These are phyloP conservation scores for Plebejus anna DNA, from an alignment of 2,888 invertebrate species.

Conservation along the genomic window DNA sequence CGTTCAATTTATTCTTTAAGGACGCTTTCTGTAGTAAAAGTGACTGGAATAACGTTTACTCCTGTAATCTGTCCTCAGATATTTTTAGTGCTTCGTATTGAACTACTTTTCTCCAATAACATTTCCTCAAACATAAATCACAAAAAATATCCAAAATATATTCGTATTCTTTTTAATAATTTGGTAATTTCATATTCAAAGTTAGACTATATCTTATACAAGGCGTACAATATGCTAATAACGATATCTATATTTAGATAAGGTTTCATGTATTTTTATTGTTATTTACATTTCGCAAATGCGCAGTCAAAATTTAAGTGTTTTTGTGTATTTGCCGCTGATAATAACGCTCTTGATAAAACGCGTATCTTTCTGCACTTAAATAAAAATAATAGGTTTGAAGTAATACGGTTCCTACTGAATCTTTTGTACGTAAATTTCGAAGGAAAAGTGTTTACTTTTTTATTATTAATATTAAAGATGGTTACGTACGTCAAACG, in stretches of 20 bases:
- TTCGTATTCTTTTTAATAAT: not conserved
- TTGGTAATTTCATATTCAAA: not conserved
- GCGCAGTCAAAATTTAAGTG: not conserved
- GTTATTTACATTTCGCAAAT: conserved; percentile 6
- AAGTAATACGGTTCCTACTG: too few relatives aligned
- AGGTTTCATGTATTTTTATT: conserved; percentile 12
- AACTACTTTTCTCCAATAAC: not conserved
- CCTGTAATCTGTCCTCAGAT: not conserved
- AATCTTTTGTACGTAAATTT: too few relatives aligned
- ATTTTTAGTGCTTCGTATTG: not conserved
- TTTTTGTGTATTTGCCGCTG: conserved; percentile 14
- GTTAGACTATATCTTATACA: not conserved
- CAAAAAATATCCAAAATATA: not conserved
- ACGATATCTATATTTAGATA: not conserved
- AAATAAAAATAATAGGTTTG: too few relatives aligned
- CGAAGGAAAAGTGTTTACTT: too few relatives aligned
- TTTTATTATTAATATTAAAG: too few relatives aligned
- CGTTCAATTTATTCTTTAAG: conserved; percentile 5
- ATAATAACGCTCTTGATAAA: conserved; percentile 3
- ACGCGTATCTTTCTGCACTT: not conserved
- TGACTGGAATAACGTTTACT: not conserved
- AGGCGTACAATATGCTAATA: not conserved
- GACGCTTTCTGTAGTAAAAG: conserved; percentile 4
- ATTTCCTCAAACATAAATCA: not conserved
- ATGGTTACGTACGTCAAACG: too few relatives aligned